Percentiles rank a stretch among this genome's conserved stretches.
Evolutionary conservation across 2,888 invertebrate species (phyloP).

Genomic region (Idaea biselata): DNA sequence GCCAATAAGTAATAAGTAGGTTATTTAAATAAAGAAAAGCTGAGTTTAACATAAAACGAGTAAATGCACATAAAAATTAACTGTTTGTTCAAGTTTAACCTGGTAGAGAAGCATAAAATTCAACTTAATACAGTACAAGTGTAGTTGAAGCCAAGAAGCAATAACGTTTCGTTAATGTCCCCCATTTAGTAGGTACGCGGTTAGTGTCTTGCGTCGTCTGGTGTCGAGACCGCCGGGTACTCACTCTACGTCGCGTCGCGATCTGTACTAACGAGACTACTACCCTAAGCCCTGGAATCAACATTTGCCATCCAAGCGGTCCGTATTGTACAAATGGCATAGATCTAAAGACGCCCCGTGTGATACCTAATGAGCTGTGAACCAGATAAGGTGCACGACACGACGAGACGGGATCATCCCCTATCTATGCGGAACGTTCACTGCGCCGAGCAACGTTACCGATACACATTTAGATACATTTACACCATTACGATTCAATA

Average conservation of each 20-base stretch:
- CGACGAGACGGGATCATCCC: conserved; percentile 65
- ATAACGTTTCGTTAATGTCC: conserved; percentile 75
- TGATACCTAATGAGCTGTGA: conserved; percentile 79
- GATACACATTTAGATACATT: conserved; percentile 41
- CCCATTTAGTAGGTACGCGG: conserved; percentile 71
- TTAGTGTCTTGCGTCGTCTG: conserved; percentile 64
- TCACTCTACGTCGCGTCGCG: conserved; percentile 54
- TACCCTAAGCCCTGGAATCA: conserved; percentile 66
- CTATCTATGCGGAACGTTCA: conserved; percentile 64
- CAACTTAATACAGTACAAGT: conserved; percentile 66
- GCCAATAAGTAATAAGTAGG: too few relatives aligned
- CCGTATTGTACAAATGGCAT: conserved; percentile 76
- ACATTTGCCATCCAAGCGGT: conserved; percentile 66
- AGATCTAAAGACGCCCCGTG: conserved; percentile 66
- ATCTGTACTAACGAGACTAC: conserved; percentile 57
- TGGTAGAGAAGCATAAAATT: too few relatives aligned
- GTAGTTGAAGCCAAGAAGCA: conserved; percentile 68
- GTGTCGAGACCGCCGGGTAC: conserved; percentile 52
- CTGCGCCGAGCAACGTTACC: conserved; percentile 47
- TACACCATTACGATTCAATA: conserved; percentile 35
- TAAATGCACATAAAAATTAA: too few relatives aligned
- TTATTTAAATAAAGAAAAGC: conserved; percentile 36
- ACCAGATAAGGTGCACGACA: conserved; percentile 78
- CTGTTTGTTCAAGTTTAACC: too few relatives aligned
- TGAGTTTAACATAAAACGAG: too few relatives aligned